A percentile compares a stretch with the other conserved stretches of the same genome.
Evolutionary conservation across 1,140 invertebrate species (phyloP).

Genomic region (Dinothrombium tinctorium): DNA sequence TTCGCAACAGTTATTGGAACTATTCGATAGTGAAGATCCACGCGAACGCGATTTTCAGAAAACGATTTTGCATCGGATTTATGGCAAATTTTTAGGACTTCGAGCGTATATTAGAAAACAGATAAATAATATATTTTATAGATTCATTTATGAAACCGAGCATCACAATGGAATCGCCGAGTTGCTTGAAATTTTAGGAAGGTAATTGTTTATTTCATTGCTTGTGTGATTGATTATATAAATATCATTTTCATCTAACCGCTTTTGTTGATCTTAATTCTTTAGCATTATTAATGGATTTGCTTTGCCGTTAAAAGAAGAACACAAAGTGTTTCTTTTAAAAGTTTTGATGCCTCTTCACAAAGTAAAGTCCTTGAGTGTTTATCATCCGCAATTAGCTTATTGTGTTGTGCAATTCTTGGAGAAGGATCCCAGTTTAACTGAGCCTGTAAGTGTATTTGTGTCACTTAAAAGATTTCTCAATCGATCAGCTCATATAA

Average conservation of each 20-base stretch:
- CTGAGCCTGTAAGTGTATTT: too few relatives aligned
- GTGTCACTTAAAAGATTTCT: constrained; percentile 11
- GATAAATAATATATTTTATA: constrained; percentile 98
- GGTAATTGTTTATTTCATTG: constrained; percentile 16
- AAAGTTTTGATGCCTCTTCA: constrained; percentile 95
- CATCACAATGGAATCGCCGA: constrained; percentile 98
- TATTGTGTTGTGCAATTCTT: constrained; percentile 99
- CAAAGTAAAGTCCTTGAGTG: constrained; percentile 84
- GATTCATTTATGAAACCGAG: constrained; percentile 98
- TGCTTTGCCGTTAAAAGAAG: constrained; percentile 81
- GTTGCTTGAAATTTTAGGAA: constrained; percentile 89
- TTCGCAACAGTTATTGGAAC: constrained; percentile 53
- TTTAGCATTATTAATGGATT: constrained; percentile 89
- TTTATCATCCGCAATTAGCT: constrained; percentile 66
- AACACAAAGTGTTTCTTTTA: constrained; percentile 84
- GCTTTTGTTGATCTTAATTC: not conserved
- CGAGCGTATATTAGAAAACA: constrained; percentile 98
- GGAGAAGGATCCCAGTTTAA: constrained; percentile 90
- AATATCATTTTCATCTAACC: not conserved
- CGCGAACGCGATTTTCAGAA: constrained; percentile 96
- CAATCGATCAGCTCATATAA: too few relatives aligned
- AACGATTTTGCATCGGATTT: constrained; percentile 95
- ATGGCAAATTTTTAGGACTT: constrained; percentile 95
- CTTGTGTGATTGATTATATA: not conserved
- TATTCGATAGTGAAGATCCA: constrained; percentile 98